Conservation (phyloP, 1,140 invertebrate genomes). For the Hesperophylax magnus region DNA sequence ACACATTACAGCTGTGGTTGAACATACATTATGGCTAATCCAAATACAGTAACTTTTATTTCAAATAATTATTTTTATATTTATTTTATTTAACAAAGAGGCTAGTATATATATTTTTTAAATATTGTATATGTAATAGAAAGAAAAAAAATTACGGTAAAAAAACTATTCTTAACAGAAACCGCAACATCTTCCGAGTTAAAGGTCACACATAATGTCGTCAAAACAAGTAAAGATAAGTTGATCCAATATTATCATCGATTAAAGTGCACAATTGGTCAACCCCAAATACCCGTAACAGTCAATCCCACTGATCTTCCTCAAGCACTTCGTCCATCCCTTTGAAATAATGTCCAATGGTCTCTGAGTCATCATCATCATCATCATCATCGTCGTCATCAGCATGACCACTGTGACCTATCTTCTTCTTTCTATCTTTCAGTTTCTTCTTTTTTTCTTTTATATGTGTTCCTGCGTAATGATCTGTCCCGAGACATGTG, state of each 20-base stretch:
- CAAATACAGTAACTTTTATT: too few species aligned
- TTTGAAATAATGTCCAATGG: conserved; percentile 52
- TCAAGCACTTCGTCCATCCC: conserved; percentile 62
- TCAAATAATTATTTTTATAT: too few species aligned
- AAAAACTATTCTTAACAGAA: too few species aligned
- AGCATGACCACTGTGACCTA: conserved; percentile 63
- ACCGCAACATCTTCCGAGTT: too few species aligned
- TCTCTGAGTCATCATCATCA: conserved; percentile 63
- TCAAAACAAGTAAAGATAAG: conserved; percentile 27
- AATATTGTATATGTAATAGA: too few species aligned
- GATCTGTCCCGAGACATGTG: not conserved
- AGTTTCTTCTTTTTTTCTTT: not conserved
- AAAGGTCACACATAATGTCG: too few species aligned
- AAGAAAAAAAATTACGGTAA: too few species aligned
- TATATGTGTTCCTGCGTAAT: not conserved
- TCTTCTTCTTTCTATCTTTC: conserved; percentile 62
- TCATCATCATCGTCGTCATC: conserved; percentile 62
- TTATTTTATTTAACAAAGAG: too few species aligned
- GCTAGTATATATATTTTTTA: too few species aligned
- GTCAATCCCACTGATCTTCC: conserved; percentile 68
- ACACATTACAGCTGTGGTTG: too few species aligned
- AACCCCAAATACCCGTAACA: conserved; percentile 67
- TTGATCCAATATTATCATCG: conserved; percentile 41
- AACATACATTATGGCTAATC: too few species aligned
- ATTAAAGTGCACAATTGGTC: conserved; percentile 65